phyloP scores from a whole-genome alignment of 2,888 invertebrate species.

The Andricus quercusramuli region DNA sequence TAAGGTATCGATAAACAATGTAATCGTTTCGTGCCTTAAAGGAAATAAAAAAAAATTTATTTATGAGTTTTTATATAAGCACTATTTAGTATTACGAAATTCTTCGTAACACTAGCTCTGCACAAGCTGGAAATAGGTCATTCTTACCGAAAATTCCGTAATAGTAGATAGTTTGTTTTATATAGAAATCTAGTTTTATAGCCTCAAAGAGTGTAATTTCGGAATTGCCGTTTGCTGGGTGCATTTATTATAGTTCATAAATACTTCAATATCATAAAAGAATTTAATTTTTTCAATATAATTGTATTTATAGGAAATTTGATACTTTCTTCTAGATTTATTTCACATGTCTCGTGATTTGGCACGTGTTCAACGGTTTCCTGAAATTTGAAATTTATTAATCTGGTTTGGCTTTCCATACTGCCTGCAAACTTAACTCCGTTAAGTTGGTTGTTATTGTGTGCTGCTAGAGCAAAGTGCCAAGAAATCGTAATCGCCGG shows the following conservation, averaged over 20 bases:
- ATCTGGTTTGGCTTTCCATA: not conserved
- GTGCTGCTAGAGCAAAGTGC: slow-evolving; percentile 41
- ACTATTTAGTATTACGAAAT: too few relatives aligned
- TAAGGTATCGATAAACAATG: not conserved
- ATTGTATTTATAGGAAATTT: not conserved
- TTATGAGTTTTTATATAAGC: too few relatives aligned
- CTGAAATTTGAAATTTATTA: not conserved
- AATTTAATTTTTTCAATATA: not conserved
- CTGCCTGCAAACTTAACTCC: not conserved
- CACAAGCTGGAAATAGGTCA: too few relatives aligned
- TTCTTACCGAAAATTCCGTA: too few relatives aligned
- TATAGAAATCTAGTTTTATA: too few relatives aligned
- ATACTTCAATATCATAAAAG: not conserved
- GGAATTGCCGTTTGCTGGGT: too few relatives aligned
- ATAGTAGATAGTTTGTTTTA: too few relatives aligned
- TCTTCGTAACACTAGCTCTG: too few relatives aligned
- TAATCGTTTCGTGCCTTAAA: not conserved
- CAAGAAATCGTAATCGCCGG: slow-evolving; percentile 45
- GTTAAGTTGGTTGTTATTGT: not conserved
- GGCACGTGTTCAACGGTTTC: not conserved
- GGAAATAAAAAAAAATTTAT: not conserved
- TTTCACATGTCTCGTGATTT: not conserved
- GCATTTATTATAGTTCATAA: not conserved
- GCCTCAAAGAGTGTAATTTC: too few relatives aligned
- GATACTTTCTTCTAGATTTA: not conserved